phyloP scores from a whole-genome alignment of 2,888 invertebrate genomes.

The Acleris laterana region DNA sequence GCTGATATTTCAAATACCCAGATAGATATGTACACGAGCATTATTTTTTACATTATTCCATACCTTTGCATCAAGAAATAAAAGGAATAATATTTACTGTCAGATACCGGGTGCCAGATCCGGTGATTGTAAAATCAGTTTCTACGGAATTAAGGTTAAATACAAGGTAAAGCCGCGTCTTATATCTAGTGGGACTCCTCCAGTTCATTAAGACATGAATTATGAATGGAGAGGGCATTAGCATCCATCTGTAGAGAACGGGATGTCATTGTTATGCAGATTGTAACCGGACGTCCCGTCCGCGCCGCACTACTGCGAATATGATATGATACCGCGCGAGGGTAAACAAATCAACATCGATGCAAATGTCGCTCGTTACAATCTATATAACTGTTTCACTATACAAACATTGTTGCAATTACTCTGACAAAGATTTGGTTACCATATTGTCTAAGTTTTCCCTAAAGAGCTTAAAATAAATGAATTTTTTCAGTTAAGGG shows the following conservation, averaged over 20 bases:
- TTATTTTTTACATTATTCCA: no score
- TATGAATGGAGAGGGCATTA: conserved; percentile 77
- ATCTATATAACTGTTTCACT: conserved; percentile 7
- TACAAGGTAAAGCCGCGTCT: conserved; percentile 38
- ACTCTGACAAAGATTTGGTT: no score
- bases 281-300: conserved; percentile 73
- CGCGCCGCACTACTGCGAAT: conserved; percentile 55
- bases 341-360: conserved; percentile 63
- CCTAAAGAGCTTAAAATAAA: no score
- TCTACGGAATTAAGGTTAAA: not conserved
- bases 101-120: no score
- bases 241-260: conserved; percentile 75
- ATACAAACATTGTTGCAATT: conserved; percentile 11
- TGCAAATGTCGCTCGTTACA: conserved; percentile 33
- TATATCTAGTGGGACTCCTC: conserved; percentile 54
- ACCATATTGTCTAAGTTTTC: no score
- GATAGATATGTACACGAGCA: no score
- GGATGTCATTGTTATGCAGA: conserved; percentile 80
- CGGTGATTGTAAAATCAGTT: not conserved
- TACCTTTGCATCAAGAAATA: no score
- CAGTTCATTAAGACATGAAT: conserved; percentile 80
- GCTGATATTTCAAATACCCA: no score
- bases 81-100: no score
- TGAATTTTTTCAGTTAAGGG: no score
- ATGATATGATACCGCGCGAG: conserved; percentile 59